Evolutionary conservation across 2,113 vertebrate genomes (phyloP), one percentile per base, ranked within the genome.

Genomic region (Esox niger): DNA sequence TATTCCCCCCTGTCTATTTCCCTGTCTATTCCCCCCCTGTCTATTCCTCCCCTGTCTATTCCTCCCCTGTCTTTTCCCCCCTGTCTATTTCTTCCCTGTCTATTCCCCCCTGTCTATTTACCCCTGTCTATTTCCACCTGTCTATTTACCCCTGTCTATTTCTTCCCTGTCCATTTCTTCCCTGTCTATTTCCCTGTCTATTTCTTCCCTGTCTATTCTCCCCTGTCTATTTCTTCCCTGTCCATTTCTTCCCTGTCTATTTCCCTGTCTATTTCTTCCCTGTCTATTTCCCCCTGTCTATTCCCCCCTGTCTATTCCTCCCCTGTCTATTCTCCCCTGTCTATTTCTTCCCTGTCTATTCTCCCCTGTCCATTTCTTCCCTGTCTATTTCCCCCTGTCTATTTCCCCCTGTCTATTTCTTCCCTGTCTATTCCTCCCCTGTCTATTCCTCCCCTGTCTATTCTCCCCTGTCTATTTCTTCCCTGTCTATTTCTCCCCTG

Each of bases 141-240:
- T 31, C 58, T 66, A 35, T 69, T 58, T 47, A n/a, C 32, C 59
- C 23, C 59, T 10, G 63, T 35, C 56, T n/a, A n/a, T n/a, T n/a
- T n/a, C n/a, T n/a, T n/a, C n/a, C n/a, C n/a, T n/a, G n/a, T n/a
- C n/a, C n/a, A n/a, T n/a, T n/a, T 21, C 62, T 17, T 64, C 31
- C 62, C 26, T 98, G 97, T 99, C 71, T 84, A 38, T 78, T 71
- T 43, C 73, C 77, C 68, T n/a, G n/a, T n/a, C 91, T 93, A 65
- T 88, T 92, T 6, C 85, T 95, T 0, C 92, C 94, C 33, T 35
- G 7, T 33, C 35, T 38, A n/a, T n/a, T n/a, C n/a, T 13, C 9
- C 32, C 1, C 32, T 33, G 5, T 33, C 32, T 33, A n/a, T n/a
- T n/a, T n/a, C n/a, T n/a, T n/a, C n/a, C n/a, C n/a, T n/a, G n/a